phyloP scores from a whole-genome alignment of 2,888 invertebrate species.

The Phorcus lineatus region DNA sequence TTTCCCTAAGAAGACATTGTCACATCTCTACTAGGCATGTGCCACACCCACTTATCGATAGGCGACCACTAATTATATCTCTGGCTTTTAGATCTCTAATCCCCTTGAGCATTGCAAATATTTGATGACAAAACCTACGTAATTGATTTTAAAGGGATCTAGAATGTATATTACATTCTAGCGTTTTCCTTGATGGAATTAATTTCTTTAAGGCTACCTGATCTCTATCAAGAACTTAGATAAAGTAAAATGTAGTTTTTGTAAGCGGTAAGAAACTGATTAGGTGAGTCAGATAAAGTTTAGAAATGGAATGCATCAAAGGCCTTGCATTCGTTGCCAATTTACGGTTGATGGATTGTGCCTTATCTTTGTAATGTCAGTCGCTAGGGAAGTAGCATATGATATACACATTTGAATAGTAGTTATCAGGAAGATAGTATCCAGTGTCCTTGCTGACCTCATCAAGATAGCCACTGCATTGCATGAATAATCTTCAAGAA shows the following conservation, averaged over 20 bases:
- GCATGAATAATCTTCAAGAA: not conserved
- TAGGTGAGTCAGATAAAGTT: too few species aligned
- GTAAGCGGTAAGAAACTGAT: too few species aligned
- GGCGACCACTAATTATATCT: not conserved
- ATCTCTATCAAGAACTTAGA: too few species aligned
- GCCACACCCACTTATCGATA: slow-evolving; percentile 5
- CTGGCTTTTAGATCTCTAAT: not conserved
- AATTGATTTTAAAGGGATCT: too few species aligned
- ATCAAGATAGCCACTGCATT: not conserved
- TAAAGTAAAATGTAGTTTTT: too few species aligned
- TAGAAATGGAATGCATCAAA: too few species aligned
- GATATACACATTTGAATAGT: slow-evolving; percentile 3
- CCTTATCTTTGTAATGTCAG: not conserved
- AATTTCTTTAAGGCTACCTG: too few species aligned
- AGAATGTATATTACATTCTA: too few species aligned
- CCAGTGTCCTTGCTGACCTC: slow-evolving; percentile 9
- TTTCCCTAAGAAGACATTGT: not conserved
- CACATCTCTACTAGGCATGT: not conserved
- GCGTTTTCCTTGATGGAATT: too few species aligned
- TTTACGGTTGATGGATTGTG: not conserved
- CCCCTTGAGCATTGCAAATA: not conserved
- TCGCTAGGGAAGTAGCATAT: slow-evolving; percentile 17
- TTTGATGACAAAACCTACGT: not conserved
- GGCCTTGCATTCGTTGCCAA: too few species aligned
- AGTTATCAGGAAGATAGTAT: slow-evolving; percentile 9